Evolutionary conservation across 2,797 vertebrate genomes (phyloP).

Genomic region (Buceros bicornis): DNA sequence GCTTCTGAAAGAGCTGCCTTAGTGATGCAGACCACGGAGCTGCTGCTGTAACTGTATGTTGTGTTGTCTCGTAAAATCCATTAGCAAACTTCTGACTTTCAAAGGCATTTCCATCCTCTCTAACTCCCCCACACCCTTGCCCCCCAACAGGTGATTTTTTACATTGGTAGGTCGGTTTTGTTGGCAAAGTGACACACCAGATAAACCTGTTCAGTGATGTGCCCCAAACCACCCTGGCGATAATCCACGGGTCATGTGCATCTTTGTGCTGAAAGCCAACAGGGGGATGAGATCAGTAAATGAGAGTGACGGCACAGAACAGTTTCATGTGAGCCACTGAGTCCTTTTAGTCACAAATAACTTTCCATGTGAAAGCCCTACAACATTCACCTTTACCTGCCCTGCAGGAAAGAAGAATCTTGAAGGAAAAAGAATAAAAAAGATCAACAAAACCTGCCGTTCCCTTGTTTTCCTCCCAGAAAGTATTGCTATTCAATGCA

Average conservation of each 20-base stretch:
- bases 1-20: not conserved
- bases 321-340: accelerated
- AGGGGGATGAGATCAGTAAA: accelerated
- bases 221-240: not conserved
- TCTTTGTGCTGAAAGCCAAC: not conserved
- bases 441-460: not conserved
- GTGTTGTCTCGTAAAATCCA: not conserved
- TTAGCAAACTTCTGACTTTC: not conserved
- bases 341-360: not conserved
- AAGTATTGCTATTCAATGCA: accelerated
- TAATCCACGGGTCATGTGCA: accelerated
- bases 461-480: not conserved
- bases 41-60: not conserved
- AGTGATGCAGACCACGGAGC: not conserved
- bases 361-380: not conserved
- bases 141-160: not conserved
- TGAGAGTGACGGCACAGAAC: not conserved
- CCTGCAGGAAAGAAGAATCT: not conserved
- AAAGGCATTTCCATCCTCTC: not conserved
- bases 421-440: no score
- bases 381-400: not conserved
- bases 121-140: not conserved
- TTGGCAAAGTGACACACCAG: not conserved
- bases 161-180: not conserved
- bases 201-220: not conserved